phyloP scores from a whole-genome alignment of 2,113 vertebrate species.

The Cephalopholis sonnerati region DNA sequence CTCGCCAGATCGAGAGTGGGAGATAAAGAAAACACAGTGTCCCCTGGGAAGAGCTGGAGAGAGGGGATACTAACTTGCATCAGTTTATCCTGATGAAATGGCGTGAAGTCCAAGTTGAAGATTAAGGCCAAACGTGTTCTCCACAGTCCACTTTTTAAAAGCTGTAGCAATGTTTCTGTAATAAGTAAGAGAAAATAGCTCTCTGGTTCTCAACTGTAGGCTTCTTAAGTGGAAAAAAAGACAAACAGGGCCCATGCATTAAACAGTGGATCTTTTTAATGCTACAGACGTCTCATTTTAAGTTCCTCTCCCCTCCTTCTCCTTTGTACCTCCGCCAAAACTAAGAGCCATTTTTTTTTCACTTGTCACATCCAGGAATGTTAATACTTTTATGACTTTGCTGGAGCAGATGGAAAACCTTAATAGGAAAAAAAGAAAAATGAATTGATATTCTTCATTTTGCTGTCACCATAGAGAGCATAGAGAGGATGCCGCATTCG shows the following conservation, averaged over 20 bases:
- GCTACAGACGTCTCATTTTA: constrained; percentile 28
- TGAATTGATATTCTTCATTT: constrained; percentile 56
- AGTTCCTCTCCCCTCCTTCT: constrained; percentile 16
- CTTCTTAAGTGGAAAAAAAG: constrained; percentile 13
- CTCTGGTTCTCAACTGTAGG: background rate
- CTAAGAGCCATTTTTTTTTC: constrained; percentile 11
- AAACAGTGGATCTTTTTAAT: constrained; percentile 33
- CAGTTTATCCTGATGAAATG: constrained; percentile 41
- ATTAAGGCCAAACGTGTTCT: constrained; percentile 49
- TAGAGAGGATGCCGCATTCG: constrained; percentile 37
- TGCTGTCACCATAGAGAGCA: constrained; percentile 31
- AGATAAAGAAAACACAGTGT: constrained; percentile 49
- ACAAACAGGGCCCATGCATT: constrained; percentile 25
- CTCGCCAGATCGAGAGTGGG: constrained; percentile 55
- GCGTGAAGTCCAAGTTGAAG: constrained; percentile 41
- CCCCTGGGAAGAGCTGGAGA: constrained; percentile 17
- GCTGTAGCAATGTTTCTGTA: constrained; percentile 33
- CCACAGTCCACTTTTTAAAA: constrained; percentile 39
- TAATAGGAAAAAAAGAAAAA: constrained; percentile 42
- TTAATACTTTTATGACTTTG: constrained; percentile 56
- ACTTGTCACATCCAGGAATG: constrained; percentile 56
- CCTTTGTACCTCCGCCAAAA: constrained; percentile 46
- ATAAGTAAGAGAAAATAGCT: constrained; percentile 27
- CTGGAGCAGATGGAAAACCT: constrained; percentile 64
- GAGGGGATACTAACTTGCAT: constrained; percentile 28